Evolutionary conservation across 2,113 vertebrate species (phyloP), one percentile per base, ranked within the genome.

Genomic region (Leucopsar rothschildi): DNA sequence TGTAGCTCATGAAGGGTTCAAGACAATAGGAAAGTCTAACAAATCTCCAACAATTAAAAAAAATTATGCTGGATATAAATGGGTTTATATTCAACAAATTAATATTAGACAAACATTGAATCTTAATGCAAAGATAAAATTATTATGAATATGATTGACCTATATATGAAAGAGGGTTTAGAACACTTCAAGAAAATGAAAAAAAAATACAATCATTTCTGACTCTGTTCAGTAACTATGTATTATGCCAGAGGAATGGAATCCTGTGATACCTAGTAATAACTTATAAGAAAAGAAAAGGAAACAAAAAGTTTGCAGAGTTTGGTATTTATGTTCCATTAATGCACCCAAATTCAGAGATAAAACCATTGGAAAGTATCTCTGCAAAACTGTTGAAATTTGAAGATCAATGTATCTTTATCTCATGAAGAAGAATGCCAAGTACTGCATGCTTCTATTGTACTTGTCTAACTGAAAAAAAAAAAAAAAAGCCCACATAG

Each of bases 151-250:
- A 14, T 13, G 10, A 84, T 29, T 59, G 42, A 35, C 9, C 12
- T 82, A 6, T 12, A n/a, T 6, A 4, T 57, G 10, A 82, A 85
- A 79, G 29, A 65, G 3, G 1, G 11, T 75, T 82, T 66, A 49
- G 27, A 86, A 55, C 3, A 52, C 5, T 35, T 83, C 10, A 40
- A 9, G 29, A 45, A 80, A 83, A 76, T 10, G 2, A 45, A 31
- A 69, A 44, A 69, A 23, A 37, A 29, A 29, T 0, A 3, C 0
- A 23, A 1, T 11, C 29, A 56, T 17, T 18, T 64, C 25, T 44
- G 35, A 13, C 5, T 39, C 22, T 44, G 3, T 71, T 85, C 39
- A 42, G 17, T 66, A 61, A 63, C 7, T 37, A 8, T 56, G 7
- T 7, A 37, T 72, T 60, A 64, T 45, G 14, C 3, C 12, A 42